A percentile compares a stretch with the other conserved stretches of the same genome.
phyloP scores from a whole-genome alignment of 2,113 vertebrate species.

The Rhinoderma darwinii region DNA sequence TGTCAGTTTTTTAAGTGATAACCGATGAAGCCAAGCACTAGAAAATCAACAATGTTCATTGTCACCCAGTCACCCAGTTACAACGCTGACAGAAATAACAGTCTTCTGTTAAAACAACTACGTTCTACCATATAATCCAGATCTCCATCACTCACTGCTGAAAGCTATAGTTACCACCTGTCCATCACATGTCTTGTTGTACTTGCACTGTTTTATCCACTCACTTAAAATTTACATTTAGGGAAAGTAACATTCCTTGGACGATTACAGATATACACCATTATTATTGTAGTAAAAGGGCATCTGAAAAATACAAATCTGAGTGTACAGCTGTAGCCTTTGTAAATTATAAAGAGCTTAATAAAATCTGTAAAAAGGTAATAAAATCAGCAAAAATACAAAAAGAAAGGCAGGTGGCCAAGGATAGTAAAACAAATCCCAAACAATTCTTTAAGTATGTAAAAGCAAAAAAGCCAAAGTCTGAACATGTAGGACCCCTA shows the following conservation, averaged over 20 bases:
- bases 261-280: background rate
- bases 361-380: no score
- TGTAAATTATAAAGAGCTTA: no score
- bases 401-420: no score
- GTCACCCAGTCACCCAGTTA: background rate
- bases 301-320: no score
- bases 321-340: no score
- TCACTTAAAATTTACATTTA: background rate
- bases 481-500: no score
- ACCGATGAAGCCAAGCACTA: background rate
- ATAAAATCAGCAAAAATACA: no score
- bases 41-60: constrained; percentile 6
- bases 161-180: constrained; percentile 9
- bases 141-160: constrained; percentile 23
- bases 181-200: constrained; percentile 6
- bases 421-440: no score
- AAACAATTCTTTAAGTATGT: no score
- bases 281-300: no score
- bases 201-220: background rate
- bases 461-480: no score
- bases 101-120: constrained; percentile 10
- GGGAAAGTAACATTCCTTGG: background rate
- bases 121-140: background rate
- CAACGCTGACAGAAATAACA: constrained; percentile 18
- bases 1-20: background rate